Evolutionary conservation across 2,113 vertebrate genomes (phyloP).

Genomic region (Sebastes fasciatus): DNA sequence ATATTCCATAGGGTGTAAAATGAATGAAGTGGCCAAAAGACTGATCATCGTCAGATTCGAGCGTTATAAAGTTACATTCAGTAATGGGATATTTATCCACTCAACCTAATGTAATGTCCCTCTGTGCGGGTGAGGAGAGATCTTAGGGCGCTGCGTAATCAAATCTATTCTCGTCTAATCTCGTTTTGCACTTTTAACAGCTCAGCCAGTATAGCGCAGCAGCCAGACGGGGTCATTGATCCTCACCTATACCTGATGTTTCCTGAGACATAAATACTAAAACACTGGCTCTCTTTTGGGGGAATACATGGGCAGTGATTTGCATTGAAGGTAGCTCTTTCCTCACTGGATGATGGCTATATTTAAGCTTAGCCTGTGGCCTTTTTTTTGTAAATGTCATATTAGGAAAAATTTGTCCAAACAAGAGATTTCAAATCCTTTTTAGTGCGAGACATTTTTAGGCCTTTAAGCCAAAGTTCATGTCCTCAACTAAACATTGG

Average conservation of each 20-base stretch:
- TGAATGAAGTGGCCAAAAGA: slow-evolving; percentile 32
- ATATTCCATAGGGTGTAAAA: slow-evolving; percentile 12
- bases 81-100: slow-evolving; percentile 65
- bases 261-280: background rate
- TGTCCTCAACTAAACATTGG: background rate
- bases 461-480: background rate
- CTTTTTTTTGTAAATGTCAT: background rate
- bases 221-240: slow-evolving; percentile 39
- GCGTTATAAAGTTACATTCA: slow-evolving; percentile 38
- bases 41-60: slow-evolving; percentile 14
- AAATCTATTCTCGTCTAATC: slow-evolving; percentile 65
- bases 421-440: background rate
- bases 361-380: background rate
- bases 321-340: background rate
- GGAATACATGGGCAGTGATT: background rate
- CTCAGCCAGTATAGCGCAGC: slow-evolving; percentile 3
- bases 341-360: background rate
- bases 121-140: slow-evolving; percentile 36
- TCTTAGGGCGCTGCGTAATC: slow-evolving; percentile 46
- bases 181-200: slow-evolving; percentile 56
- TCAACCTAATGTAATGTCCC: slow-evolving; percentile 42
- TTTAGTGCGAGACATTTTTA: background rate
- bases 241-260: slow-evolving; percentile 22
- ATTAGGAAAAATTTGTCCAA: background rate
- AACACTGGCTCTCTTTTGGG: background rate